These are phyloP conservation scores for Uria lomvia DNA, from an alignment of 2,113 vertebrate species.

Conservation along the genomic window DNA sequence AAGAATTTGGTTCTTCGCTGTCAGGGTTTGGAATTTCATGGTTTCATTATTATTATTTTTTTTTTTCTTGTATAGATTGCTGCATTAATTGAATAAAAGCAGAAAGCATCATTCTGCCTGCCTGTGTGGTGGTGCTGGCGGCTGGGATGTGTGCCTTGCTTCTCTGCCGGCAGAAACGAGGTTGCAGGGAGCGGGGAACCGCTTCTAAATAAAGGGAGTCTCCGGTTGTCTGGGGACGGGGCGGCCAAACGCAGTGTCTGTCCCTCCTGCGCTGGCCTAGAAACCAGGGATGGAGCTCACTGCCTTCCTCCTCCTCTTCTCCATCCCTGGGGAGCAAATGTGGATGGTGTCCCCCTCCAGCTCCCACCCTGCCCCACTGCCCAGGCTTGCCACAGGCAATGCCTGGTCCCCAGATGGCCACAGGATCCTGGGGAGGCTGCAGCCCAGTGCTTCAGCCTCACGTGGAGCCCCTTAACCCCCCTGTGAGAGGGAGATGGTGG, in stretches of 20 bases:
- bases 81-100: constrained; percentile 79
- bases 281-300: background rate
- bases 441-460: fast-evolving
- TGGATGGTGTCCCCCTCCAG: fast-evolving
- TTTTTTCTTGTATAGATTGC: constrained; percentile 72
- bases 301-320: background rate
- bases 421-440: background rate
- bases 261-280: background rate
- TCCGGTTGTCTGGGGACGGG: fast-evolving
- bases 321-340: background rate
- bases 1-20: constrained; percentile 68
- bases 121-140: background rate
- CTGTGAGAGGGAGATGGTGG: background rate
- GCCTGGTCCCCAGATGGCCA: background rate
- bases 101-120: constrained; percentile 56
- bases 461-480: fast-evolving
- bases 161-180: background rate
- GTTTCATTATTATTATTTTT: constrained; percentile 36
- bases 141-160: background rate
- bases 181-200: background rate
- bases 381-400: background rate
- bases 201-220: constrained; percentile 37
- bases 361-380: no score
- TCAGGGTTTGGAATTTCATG: constrained; percentile 69
- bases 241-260: fast-evolving